Base-by-base conservation (phyloP, 2,113 vertebrate genomes). In the Osmerus mordax region DNA sequence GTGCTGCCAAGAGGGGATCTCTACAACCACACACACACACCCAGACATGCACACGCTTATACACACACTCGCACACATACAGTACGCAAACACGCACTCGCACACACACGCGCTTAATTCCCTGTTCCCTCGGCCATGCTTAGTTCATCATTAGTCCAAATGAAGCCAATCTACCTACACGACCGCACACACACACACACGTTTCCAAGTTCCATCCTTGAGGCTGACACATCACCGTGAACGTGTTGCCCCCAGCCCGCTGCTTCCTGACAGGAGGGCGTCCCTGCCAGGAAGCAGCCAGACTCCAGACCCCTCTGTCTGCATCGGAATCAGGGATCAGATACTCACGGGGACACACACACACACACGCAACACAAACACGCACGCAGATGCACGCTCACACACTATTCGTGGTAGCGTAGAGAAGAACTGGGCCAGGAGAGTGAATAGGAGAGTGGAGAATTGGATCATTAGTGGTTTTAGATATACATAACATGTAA, bases 1-100 rank as follows among this genome's bases (percentile, higher is more conserved):
- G 85, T 61, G 72, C 89, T 94, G 94, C 92, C 92, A 93, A 93
- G 28, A 69, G 83, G 84, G 56, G 78, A 87, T 87, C 84, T 87
- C 80, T 78, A 81, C 77, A 80, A 75, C 76, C 79, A 83, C 78
- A 69, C 70, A 55, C 83, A 78, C 72, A 63, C 78, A 63, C 80
- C 80, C 81, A 80, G 78, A 83, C 76, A 67, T 70, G 74, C 55
- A 75, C 18, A 75, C 54, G 1, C 59, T 14, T 1, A 41, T 36
- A 36, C 62, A 47, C 19, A 32, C 72, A 32, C 65, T 32, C 47
- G 41, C 71, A 55, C 28, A 68, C 66, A 52, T 47, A 15, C 11
- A 32, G 56, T 7, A 18, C 62, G 14, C 23, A 73, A 71, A 60
- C 67, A 51, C 69, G 32, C 67, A 36, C 2, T 29, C 71, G 78